These are phyloP conservation scores for Apostichopus parvimensis DNA, from an alignment of 35 echinoderm and acorn worm genomes.

Conservation along the genomic window DNA sequence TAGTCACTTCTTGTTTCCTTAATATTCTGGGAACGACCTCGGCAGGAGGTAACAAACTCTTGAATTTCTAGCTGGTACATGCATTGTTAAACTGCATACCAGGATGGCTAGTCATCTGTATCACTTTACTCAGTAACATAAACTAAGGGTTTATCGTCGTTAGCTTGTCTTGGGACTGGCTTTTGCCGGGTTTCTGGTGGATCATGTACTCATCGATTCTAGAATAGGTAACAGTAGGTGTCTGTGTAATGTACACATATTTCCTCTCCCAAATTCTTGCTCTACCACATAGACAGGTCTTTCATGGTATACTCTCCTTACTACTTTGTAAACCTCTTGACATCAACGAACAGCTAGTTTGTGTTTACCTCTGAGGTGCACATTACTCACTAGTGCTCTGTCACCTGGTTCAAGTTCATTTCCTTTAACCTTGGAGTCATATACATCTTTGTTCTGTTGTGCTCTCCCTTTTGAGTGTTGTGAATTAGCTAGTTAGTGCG, in stretches of 20 bases:
- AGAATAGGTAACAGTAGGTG: slow-evolving; percentile 49
- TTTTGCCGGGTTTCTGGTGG: too few relatives aligned
- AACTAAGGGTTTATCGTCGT: too few relatives aligned
- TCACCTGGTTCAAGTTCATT: slow-evolving; percentile 60
- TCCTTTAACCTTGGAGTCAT: slow-evolving; percentile 43
- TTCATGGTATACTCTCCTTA: slow-evolving; percentile 42
- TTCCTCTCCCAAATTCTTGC: too few relatives aligned
- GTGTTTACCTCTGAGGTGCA: slow-evolving; percentile 72
- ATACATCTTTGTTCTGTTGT: not conserved
- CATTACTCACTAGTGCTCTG: slow-evolving; percentile 71
- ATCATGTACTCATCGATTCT: too few relatives aligned
- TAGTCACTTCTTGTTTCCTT: too few relatives aligned
- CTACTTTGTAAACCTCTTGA: slow-evolving; percentile 40
- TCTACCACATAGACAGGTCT: slow-evolving; percentile 65
- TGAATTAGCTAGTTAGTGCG: slow-evolving; percentile 15
- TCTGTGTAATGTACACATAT: slow-evolving; percentile 47
- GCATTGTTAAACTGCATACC: too few relatives aligned
- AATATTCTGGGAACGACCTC: too few relatives aligned
- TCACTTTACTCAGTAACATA: too few relatives aligned
- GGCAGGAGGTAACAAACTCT: too few relatives aligned
- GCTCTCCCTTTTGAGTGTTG: not conserved
- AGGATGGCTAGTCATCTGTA: too few relatives aligned
- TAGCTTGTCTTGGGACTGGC: too few relatives aligned
- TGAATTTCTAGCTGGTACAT: too few relatives aligned
- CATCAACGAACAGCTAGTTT: slow-evolving; percentile 76